Percentiles rank a stretch among this genome's conserved stretches.
These are phyloP conservation scores for Oriolus oriolus DNA, from an alignment of 2,113 vertebrate genomes.

Conservation along the genomic window DNA sequence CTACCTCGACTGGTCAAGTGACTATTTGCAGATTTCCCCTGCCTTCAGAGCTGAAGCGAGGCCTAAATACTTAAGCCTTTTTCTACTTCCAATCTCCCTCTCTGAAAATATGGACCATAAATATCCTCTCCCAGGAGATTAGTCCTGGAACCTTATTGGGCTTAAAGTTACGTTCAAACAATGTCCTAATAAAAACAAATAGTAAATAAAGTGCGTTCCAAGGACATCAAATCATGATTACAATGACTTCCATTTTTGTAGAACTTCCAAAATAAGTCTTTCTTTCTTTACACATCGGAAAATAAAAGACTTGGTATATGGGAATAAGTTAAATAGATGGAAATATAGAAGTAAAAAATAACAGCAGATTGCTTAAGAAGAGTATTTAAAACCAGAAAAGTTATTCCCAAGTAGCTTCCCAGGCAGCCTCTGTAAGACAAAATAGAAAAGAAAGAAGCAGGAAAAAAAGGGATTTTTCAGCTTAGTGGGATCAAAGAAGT, in stretches of 20 bases:
- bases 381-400: neutral
- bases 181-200: conserved; percentile 49
- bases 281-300: neutral
- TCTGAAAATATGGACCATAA: conserved; percentile 50
- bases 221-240: conserved; percentile 5
- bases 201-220: conserved; percentile 40
- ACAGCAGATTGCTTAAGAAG: neutral
- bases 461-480: neutral
- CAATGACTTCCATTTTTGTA: conserved; percentile 34
- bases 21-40: neutral
- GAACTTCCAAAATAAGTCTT: conserved; percentile 8
- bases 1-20: neutral
- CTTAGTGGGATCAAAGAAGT: neutral
- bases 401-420: neutral
- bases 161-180: conserved; percentile 11
- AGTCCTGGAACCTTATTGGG: conserved; percentile 12
- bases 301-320: neutral
- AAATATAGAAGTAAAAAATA: neutral
- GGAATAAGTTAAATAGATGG: neutral
- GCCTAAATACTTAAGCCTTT: conserved; percentile 38
- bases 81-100: conserved; percentile 2
- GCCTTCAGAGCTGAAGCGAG: neutral
- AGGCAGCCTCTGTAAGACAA: neutral
- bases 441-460: neutral
- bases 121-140: conserved; percentile 42